Conservation (phyloP, 2,113 vertebrate species). For the Hemiprocne comata region DNA sequence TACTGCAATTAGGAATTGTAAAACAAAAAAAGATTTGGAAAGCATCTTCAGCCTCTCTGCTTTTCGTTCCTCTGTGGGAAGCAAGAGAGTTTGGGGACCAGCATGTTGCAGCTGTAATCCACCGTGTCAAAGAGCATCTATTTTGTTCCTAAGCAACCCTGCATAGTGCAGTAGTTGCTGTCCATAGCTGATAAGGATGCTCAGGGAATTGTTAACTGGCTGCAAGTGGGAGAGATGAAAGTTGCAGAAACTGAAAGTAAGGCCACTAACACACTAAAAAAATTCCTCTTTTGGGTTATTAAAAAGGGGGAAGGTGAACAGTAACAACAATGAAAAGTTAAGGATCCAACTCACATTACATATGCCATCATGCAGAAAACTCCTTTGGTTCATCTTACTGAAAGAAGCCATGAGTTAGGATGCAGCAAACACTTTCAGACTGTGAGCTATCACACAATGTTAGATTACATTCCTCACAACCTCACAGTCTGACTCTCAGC, state of each 20-base stretch:
- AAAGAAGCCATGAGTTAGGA: not conserved
- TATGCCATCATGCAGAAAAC: not conserved
- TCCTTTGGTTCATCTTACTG: not conserved
- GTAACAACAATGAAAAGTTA: not conserved
- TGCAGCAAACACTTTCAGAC: not conserved
- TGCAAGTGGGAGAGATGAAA: constrained; percentile 26
- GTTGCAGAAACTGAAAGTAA: constrained; percentile 35
- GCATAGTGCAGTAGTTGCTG: constrained; percentile 26
- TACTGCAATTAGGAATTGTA: not conserved
- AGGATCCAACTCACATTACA: not conserved
- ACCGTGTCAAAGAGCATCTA: constrained; percentile 53
- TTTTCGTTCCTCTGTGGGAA: not conserved
- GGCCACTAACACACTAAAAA: not conserved
- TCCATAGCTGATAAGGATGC: constrained; percentile 52
- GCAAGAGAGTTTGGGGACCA: not conserved
- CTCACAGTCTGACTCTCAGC: not conserved
- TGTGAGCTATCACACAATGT: not conserved
- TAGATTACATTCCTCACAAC: not conserved
- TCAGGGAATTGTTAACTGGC: constrained; percentile 24
- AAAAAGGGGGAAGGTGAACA: not conserved
- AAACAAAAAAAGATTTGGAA: not conserved
- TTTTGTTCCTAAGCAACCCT: constrained; percentile 62
- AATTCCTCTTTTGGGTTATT: not conserved
- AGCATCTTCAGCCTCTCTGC: not conserved
- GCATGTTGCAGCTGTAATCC: constrained; percentile 31